These are phyloP conservation scores for Carlito syrichta DNA, from an alignment of 2,113 vertebrate genomes.

Conservation along the genomic window DNA sequence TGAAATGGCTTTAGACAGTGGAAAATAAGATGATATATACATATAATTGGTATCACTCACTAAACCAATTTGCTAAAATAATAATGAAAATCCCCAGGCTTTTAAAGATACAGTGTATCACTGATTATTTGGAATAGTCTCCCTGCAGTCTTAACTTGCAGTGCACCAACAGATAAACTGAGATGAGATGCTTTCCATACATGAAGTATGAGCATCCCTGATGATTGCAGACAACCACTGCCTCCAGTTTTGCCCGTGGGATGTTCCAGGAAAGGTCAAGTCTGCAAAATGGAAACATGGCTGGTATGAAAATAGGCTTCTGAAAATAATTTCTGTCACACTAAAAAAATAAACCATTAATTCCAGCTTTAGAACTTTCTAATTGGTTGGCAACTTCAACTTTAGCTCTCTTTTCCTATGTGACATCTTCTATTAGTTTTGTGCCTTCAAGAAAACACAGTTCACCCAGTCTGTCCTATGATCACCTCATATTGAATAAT, in stretches of 20 bases:
- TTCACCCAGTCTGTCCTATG: background rate
- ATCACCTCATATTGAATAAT: background rate
- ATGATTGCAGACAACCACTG: background rate
- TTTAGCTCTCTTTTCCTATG: background rate
- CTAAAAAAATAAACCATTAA: constrained; percentile 56
- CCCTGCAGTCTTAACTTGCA: background rate
- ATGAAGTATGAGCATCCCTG: background rate
- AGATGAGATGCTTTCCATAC: background rate
- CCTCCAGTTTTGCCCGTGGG: constrained; percentile 39
- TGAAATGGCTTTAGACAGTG: background rate
- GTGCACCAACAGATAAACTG: background rate
- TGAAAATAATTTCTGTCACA: constrained; percentile 66
- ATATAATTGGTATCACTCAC: background rate
- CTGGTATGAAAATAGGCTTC: constrained; percentile 61
- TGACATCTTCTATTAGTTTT: background rate
- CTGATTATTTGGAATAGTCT: background rate
- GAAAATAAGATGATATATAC: background rate
- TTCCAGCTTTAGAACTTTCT: constrained; percentile 35
- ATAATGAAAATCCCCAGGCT: background rate
- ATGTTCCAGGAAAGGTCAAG: constrained; percentile 62
- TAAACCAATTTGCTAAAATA: background rate
- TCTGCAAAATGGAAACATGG: constrained; percentile 50
- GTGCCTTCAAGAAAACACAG: background rate
- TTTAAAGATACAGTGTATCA: background rate
- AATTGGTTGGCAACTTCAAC: constrained; percentile 5